Percentiles rank a stretch among this genome's conserved stretches.
Evolutionary conservation across 2,113 vertebrate genomes (phyloP).

Genomic region (Planiliza haematocheilus): DNA sequence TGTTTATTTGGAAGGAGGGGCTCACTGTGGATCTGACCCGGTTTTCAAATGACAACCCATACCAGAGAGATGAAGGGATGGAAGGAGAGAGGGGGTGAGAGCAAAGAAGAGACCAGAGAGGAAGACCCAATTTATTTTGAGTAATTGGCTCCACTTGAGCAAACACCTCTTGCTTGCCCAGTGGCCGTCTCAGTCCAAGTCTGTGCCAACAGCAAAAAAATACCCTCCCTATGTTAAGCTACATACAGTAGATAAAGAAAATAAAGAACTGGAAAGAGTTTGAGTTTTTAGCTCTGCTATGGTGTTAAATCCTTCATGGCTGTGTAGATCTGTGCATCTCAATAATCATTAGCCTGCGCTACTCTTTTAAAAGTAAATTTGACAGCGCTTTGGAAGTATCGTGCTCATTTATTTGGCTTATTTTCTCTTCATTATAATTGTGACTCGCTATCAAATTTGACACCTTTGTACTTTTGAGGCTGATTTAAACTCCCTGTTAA

Average conservation of each 20-base stretch:
- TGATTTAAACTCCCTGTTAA: constrained; percentile 29
- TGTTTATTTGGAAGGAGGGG: constrained; percentile 84
- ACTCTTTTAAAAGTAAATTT: constrained; percentile 6
- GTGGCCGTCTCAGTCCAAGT: constrained; percentile 68
- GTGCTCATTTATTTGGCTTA: constrained; percentile 2
- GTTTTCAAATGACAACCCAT: constrained; percentile 75
- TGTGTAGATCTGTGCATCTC: constrained; percentile 6
- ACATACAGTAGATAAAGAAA: constrained; percentile 32
- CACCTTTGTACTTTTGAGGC: no score
- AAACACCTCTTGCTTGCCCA: constrained; percentile 80
- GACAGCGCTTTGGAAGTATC: not conserved
- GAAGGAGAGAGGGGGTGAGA: constrained; percentile 6
- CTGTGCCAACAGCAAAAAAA: constrained; percentile 63
- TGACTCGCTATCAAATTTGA: no score
- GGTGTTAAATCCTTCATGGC: constrained; percentile 17
- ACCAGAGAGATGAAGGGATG: constrained; percentile 70
- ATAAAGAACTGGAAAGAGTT: constrained; percentile 45
- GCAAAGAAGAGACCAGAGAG: constrained; percentile 67
- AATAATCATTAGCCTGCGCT: no score
- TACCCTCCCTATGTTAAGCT: constrained; percentile 53
- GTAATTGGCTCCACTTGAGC: constrained; percentile 88
- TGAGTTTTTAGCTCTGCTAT: constrained; percentile 37
- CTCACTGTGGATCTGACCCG: constrained; percentile 68
- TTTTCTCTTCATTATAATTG: constrained; percentile 12
- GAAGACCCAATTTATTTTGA: constrained; percentile 84